phyloP scores from a whole-genome alignment of 2,888 invertebrate genomes.

The Drosophila colorata region DNA sequence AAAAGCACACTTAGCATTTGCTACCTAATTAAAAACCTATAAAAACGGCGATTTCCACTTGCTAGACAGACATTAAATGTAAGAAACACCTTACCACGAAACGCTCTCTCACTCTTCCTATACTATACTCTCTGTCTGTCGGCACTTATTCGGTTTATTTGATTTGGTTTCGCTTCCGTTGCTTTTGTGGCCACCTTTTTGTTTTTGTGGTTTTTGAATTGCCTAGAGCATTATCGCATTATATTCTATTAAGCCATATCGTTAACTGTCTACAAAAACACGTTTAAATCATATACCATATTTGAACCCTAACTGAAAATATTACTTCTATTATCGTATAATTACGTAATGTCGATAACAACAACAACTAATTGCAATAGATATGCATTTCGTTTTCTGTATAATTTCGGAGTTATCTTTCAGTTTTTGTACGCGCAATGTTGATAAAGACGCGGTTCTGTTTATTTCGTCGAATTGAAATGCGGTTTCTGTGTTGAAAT shows the following conservation, averaged over 20 bases:
- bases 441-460: constrained; percentile 29
- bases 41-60: constrained; percentile 52
- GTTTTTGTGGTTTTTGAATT: constrained; percentile 21
- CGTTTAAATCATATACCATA: neutral
- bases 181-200: constrained; percentile 8
- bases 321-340: neutral
- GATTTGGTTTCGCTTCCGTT: constrained; percentile 40
- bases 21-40: constrained; percentile 63
- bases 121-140: neutral
- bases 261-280: constrained; percentile 1
- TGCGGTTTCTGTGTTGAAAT: constrained; percentile 29
- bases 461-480: constrained; percentile 21
- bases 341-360: constrained; percentile 17
- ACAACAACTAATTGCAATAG: constrained; percentile 37
- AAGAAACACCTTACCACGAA: constrained; percentile 13
- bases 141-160: constrained; percentile 8
- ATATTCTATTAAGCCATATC: constrained; percentile 7
- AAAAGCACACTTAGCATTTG: constrained; percentile 31
- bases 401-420: constrained; percentile 56
- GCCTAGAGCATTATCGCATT: constrained; percentile 8
- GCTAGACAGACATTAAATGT: constrained; percentile 18
- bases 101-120: neutral
- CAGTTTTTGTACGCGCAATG: constrained; percentile 26
- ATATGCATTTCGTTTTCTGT: constrained; percentile 43
- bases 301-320: neutral